Evolutionary conservation across 2,888 invertebrate genomes (phyloP).

Genomic region (Hermaeophaga mercurialis): DNA sequence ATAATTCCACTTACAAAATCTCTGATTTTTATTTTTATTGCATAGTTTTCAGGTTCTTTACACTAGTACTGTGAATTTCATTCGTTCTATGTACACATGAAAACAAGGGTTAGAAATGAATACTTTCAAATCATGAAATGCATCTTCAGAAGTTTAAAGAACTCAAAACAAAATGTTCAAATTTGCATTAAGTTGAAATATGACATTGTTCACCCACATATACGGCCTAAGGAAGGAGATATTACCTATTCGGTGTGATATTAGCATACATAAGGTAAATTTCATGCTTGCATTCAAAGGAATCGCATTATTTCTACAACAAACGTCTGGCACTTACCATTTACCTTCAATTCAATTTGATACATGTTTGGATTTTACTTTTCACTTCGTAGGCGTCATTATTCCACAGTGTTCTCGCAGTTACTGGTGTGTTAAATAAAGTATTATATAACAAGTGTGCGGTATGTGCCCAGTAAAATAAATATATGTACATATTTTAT

Average conservation of each 20-base stretch:
- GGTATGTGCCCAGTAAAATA: background rate
- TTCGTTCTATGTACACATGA: too few relatives aligned
- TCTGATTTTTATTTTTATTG: too few relatives aligned
- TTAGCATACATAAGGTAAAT: background rate
- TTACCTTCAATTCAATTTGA: constrained; percentile 3
- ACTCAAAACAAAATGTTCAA: too few relatives aligned
- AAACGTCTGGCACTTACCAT: background rate
- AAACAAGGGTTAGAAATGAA: too few relatives aligned
- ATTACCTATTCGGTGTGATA: background rate
- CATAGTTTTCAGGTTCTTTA: too few relatives aligned
- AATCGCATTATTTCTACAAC: background rate
- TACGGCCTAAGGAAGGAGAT: background rate
- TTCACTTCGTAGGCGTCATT: constrained; percentile 2
- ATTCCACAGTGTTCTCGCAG: background rate
- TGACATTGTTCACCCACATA: too few relatives aligned
- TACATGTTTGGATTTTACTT: background rate
- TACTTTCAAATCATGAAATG: too few relatives aligned
- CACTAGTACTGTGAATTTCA: too few relatives aligned
- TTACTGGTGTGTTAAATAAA: constrained; percentile 3
- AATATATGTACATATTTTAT: background rate
- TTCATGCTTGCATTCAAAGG: background rate
- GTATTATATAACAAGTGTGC: background rate
- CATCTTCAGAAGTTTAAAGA: too few relatives aligned
- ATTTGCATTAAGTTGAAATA: too few relatives aligned
- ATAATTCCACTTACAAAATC: too few relatives aligned